A percentile compares a stretch with the other conserved stretches of the same genome.
Conservation (phyloP, 2,888 invertebrate species). For the Tortrix viridana region DNA sequence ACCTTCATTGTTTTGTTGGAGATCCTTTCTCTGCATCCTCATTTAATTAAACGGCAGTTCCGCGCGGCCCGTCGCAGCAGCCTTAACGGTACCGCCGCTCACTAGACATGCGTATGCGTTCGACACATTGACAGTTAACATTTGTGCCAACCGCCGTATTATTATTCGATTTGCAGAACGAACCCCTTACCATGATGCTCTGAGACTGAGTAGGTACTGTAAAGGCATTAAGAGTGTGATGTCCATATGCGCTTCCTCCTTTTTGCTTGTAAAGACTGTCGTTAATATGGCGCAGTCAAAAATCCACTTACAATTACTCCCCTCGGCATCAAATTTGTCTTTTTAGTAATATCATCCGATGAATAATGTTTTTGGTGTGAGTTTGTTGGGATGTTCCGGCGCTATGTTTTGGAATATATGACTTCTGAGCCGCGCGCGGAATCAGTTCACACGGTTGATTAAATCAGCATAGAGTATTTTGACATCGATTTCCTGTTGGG, state of each 20-base stretch:
- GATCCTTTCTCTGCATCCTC: slow-evolving; percentile 63
- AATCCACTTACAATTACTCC: slow-evolving; percentile 47
- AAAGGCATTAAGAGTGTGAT: no score
- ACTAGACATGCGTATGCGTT: slow-evolving; percentile 16
- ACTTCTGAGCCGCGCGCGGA: slow-evolving; percentile 43
- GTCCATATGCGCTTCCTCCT: no score
- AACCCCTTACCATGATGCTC: slow-evolving; percentile 50
- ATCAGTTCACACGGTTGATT: slow-evolving; percentile 55
- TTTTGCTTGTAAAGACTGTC: no score
- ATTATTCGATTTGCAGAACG: slow-evolving; percentile 43
- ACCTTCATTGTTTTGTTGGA: slow-evolving; percentile 78
- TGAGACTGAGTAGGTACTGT: no score
- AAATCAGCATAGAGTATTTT: slow-evolving; percentile 46
- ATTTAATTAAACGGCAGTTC: slow-evolving; percentile 55
- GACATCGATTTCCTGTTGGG: slow-evolving; percentile 54
- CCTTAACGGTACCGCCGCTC: slow-evolving; percentile 23
- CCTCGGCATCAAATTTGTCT: slow-evolving; percentile 58
- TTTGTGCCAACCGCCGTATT: slow-evolving; percentile 36
- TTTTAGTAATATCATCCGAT: slow-evolving; percentile 48
- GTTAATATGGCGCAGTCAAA: slow-evolving; percentile 48
- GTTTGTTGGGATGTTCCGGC: slow-evolving; percentile 41
- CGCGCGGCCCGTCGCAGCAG: slow-evolving; percentile 16
- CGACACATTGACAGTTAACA: slow-evolving; percentile 34
- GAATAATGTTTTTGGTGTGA: slow-evolving; percentile 43
- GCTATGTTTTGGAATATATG: slow-evolving; percentile 45